Conservation (phyloP, 30 jellyfish, hydroid and myxozoan genomes). For the Turritopsis rubra region DNA sequence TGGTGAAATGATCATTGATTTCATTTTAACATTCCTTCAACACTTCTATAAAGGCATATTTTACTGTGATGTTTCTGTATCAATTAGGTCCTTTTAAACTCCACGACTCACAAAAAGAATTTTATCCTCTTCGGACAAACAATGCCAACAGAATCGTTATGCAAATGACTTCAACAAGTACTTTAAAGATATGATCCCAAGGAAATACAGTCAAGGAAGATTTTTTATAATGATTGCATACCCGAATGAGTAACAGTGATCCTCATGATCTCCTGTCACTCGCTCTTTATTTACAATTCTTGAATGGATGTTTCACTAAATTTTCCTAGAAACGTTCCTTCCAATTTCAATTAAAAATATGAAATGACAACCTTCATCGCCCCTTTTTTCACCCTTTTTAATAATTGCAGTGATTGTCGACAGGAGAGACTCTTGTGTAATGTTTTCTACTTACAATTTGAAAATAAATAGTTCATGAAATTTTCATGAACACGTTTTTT, state of each 20-base stretch:
- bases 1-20: not conserved
- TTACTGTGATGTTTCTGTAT: not conserved
- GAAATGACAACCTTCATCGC: not conserved
- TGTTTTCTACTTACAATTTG: not conserved
- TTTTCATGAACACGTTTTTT: not conserved
- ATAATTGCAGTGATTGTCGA: not conserved
- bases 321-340: too few species aligned
- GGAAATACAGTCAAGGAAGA: too few species aligned
- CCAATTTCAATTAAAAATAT: not conserved
- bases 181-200: not conserved
- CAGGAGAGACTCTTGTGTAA: not conserved
- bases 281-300: not conserved
- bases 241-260: not conserved
- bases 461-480: not conserved
- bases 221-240: not conserved
- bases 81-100: too few species aligned
- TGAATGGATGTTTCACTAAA: not conserved
- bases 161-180: not conserved
- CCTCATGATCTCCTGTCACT: not conserved
- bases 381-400: not conserved
- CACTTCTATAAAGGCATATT: not conserved
- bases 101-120: not conserved
- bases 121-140: not conserved
- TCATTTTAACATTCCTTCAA: not conserved
- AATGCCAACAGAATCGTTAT: not conserved